These are phyloP conservation scores for Atrichornis clamosus DNA, from an alignment of 2,113 vertebrate species.

Conservation along the genomic window DNA sequence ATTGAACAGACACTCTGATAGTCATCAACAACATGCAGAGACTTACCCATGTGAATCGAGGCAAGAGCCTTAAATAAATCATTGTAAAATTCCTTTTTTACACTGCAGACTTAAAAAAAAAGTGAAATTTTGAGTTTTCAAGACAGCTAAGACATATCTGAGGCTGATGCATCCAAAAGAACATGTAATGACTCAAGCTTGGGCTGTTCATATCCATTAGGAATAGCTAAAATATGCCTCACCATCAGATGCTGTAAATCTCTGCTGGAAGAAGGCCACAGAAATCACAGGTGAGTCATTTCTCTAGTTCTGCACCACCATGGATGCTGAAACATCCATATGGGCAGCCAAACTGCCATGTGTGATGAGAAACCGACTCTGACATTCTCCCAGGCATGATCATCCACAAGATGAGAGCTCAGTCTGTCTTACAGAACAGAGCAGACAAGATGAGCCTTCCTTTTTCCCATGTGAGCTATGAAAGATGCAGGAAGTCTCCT, in stretches of 20 bases:
- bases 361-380: background rate
- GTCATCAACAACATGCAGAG: background rate
- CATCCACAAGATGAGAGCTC: background rate
- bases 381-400: background rate
- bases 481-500: background rate
- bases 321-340: background rate
- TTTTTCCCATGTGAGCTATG: background rate
- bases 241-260: background rate
- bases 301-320: background rate
- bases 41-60: background rate
- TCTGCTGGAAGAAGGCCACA: background rate
- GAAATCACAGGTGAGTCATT: conserved; percentile 18
- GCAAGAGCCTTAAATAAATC: background rate
- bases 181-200: background rate
- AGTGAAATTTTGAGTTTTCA: background rate
- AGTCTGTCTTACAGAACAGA: background rate
- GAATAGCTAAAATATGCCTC: background rate
- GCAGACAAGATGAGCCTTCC: background rate
- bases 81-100: background rate
- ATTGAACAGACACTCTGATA: background rate
- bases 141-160: background rate
- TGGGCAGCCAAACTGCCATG: background rate
- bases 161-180: background rate
- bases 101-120: background rate
- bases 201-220: background rate